Evolutionary conservation across 1,140 invertebrate genomes (phyloP), one percentile per base, ranked within the genome.

Genomic region (Temnothorax nylanderi): DNA sequence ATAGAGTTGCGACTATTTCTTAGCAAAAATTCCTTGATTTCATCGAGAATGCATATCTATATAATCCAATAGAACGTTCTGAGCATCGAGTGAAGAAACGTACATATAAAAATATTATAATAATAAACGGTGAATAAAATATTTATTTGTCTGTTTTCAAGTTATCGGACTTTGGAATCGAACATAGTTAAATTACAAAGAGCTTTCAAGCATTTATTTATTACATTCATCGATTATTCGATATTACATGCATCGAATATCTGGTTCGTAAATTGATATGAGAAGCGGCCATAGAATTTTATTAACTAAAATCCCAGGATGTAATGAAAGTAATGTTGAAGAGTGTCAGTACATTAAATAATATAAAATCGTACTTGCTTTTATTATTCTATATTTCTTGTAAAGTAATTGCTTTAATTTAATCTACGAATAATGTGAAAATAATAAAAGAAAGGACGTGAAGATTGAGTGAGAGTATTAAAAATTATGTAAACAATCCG

Each of bases 221-320:
- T 75, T 84, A 82, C 41, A 58, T 72, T 82, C 47, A 72, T 82
- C 67, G 80, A 74, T 84, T 84, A 75, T 74, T 84, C 26, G 80
- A 74, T 84, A 84, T 74, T 84, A 74, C 80, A 75, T 75, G 26
- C 74, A 84, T 84, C 80, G 80, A 74, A 84, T 84, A 84, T 84
- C 74, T 84, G 56, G 18, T 74, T 75, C 67, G 41, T 75, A 74
- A 82, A 60, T 74, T 74, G 69, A 84, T 84, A 62, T 37, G 41
- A 71, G 41, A 75, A 60, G 71, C 16, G 69, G 18, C n/a, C 2
- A 26, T 84, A 47, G 26, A 84, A 84, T 84, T 84, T 84, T 60
- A 75, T 84, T 84, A 84, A 84, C 54, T 75, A 72, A 74, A 84
- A 84, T 65, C 69, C 54, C 54, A 81, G 69, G n/a, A 84, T 60